Conservation (phyloP, 1,140 invertebrate species). For the Archegozetes longisetosus region DNA sequence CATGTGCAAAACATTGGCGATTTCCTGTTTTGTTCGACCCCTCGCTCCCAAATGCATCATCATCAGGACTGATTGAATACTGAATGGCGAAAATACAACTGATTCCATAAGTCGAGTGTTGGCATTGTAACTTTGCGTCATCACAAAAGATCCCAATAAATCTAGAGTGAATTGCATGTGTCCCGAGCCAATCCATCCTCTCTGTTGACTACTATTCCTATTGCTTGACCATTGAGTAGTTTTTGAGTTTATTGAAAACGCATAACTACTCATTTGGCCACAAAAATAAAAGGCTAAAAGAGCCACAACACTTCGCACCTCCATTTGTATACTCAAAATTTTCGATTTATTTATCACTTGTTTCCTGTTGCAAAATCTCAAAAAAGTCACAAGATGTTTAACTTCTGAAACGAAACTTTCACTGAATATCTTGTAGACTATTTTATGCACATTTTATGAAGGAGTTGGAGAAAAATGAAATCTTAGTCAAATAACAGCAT, state of each 20-base stretch:
- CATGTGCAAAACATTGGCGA: conserved; percentile 65
- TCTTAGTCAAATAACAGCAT: no score
- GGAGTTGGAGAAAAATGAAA: no score
- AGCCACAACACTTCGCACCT: no score
- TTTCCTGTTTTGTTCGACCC: conserved; percentile 68
- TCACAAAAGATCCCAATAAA: conserved; percentile 12
- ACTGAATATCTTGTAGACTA: no score
- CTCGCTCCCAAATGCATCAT: conserved; percentile 74
- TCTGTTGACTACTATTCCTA: not conserved
- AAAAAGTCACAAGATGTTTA: no score
- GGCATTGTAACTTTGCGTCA: conserved; percentile 4
- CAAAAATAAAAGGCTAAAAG: not conserved
- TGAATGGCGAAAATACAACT: conserved; percentile 64
- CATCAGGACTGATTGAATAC: conserved; percentile 58
- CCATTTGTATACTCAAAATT: not conserved
- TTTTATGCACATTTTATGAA: no score
- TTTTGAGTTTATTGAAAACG: not conserved
- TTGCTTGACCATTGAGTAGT: not conserved
- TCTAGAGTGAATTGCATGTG: conserved; percentile 20
- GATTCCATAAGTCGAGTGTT: conserved; percentile 14
- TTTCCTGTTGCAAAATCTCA: not conserved
- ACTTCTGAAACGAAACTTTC: no score
- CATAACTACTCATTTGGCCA: not conserved
- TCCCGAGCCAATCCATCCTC: conserved; percentile 9
- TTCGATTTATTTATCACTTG: not conserved